Percentiles rank a stretch among this genome's conserved stretches.
These are phyloP conservation scores for Hypotaenidia philippensis DNA, from an alignment of 2,797 vertebrate genomes.

Conservation along the genomic window DNA sequence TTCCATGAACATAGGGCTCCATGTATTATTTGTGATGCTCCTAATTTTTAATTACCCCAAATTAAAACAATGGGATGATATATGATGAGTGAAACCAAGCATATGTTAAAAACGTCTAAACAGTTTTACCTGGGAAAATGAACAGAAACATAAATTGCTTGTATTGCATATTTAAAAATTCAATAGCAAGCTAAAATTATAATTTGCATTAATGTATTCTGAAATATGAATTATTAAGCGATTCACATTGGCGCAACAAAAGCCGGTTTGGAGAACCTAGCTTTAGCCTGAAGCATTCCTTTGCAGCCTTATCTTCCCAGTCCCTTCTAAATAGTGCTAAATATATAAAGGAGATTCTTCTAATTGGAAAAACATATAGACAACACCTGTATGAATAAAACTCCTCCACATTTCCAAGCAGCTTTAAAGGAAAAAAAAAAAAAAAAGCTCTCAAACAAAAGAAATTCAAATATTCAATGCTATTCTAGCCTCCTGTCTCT, in stretches of 20 bases:
- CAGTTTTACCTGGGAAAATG: slow-evolving; percentile 74
- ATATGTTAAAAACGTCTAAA: slow-evolving; percentile 63
- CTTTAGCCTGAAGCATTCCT: slow-evolving; percentile 67
- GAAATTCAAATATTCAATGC: slow-evolving; percentile 39
- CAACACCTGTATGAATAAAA: slow-evolving; percentile 40
- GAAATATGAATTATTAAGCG: slow-evolving; percentile 80
- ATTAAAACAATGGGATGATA: slow-evolving; percentile 60
- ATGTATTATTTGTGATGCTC: slow-evolving; percentile 68
- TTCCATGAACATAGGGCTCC: slow-evolving; percentile 14
- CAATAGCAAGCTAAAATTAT: slow-evolving; percentile 74
- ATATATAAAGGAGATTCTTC: slow-evolving; percentile 45
- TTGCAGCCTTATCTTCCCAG: slow-evolving; percentile 51
- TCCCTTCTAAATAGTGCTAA: slow-evolving; percentile 64
- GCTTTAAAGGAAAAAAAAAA: not conserved
- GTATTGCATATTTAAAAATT: slow-evolving; percentile 75
- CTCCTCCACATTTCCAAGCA: not conserved
- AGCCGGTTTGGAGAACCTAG: slow-evolving; percentile 64
- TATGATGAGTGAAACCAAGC: slow-evolving; percentile 55
- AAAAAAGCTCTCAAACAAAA: slow-evolving; percentile 40
- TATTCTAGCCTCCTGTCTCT: slow-evolving; percentile 18
- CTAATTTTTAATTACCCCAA: slow-evolving; percentile 72
- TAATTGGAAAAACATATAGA: slow-evolving; percentile 61
- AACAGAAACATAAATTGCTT: slow-evolving; percentile 74
- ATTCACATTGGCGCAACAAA: slow-evolving; percentile 70
- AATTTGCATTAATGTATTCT: slow-evolving; percentile 77